Evolutionary conservation across 1,140 invertebrate species (phyloP), one percentile per base, ranked within the genome.

Genomic region (Phymastichus coffea): DNA sequence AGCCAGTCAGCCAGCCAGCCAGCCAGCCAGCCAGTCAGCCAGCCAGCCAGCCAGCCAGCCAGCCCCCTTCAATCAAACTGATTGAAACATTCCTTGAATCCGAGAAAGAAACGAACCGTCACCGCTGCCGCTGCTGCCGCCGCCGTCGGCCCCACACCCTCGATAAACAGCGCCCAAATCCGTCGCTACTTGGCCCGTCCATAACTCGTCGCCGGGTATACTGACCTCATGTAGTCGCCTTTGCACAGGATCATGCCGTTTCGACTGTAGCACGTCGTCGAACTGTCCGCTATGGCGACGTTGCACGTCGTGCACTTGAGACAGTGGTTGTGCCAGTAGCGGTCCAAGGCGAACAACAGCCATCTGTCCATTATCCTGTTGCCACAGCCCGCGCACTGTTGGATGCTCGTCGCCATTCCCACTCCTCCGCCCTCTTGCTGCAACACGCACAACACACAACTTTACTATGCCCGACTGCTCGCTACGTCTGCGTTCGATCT

Each of bases 311-410:
- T 85, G 82, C 94, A 97, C 80, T 96, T 97, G 67, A 96, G 85
- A 80, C 94, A 96, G 63, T 87, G 86, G 79, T 92, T 87, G 82
- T 97, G 93, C 94, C 94, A 97, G 80, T 93, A 95, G 72, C 92
- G 85, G 81, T 96, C 93, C 72, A 94, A 81, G 46, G 92, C 93
- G 76, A 92, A 88, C 56, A 95, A 83, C 60, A 95, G 83, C 82
- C 88, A 95, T 75, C 92, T 84, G 82, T 95, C 93, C 65, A 90
- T 84, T 78, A 95, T 95, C 81, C 91, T 90, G 66, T 86, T 88
- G 80, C 61, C 83, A 79, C 76, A 87, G 81, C 63, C 84, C 80
- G 67, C 82, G 77, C 75, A 86, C 81, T 68, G 69, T 63, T 77
- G 75, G 66, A 66, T 82, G 68, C 65, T 71, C 52, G 69, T 70